Evolutionary conservation across 1,140 invertebrate genomes (phyloP), one percentile per base, ranked within the genome.

Genomic region (Centruroides vittatus): DNA sequence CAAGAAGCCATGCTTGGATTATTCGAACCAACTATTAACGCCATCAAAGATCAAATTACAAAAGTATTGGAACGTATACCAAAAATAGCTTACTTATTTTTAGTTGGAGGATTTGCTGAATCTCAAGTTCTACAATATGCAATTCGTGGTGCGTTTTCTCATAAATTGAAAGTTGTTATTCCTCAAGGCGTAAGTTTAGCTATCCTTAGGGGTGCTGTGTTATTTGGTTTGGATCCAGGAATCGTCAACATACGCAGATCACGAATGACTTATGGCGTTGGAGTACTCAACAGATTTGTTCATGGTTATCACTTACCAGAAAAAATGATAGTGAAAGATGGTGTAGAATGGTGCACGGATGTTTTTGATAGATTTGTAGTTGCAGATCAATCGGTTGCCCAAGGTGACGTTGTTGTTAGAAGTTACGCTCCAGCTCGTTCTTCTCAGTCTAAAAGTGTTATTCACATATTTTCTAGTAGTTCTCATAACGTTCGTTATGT

Each of bases 61-160:
- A 69, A 72, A 47, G 76, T 81, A 2, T 66, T 81, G n/a, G 73
- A 76, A 7, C 70, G 72, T 57, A 68, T 74, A 1, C 57, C 68
- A 8, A 73, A 70, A 50, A 70, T 81, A 1, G 69, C 73, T 35
- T 79, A 80, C 65, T 66, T 82, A 61, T 82, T 82, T 67, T 71
- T 82, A 35, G 80, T 81, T 6, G 81, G 80, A 55, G 80, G 80
- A 7, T 82, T 82, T 68, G 74, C 80, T 3, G 80, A 81, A 64
- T 81, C 79, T 0, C 72, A 75, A 56, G 70, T 81, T 12, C 70
- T 82, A 2, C 81, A 82, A 69, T 70, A 75, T 58, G 74, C 74
- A 66, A 73, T 80, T 8, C 65, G 77, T 35, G 70, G 72, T 58
- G 73, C 74, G 56, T 81, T 81, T 68, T 63, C 59, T 3, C 64